phyloP scores from a whole-genome alignment of 2,797 vertebrate species.

The Synanceia verrucosa region DNA sequence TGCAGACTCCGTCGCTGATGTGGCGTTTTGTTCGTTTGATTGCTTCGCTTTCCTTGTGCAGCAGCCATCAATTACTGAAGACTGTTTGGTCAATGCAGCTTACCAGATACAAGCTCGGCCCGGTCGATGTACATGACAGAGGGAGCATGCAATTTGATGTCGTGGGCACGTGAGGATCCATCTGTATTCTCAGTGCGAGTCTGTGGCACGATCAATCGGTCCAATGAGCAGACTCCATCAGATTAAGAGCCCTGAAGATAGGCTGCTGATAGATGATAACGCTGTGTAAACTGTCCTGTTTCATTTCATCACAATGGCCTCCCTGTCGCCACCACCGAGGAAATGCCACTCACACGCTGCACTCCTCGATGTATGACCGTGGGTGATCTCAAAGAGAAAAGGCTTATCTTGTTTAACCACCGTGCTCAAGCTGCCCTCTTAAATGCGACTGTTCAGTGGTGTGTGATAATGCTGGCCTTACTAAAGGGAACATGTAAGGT shows the following conservation, averaged over 20 bases:
- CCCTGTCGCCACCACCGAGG: not conserved
- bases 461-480: not conserved
- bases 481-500: not conserved
- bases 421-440: constrained; percentile 9
- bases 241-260: constrained; percentile 38
- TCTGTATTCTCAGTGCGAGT: not conserved
- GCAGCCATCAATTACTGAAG: constrained; percentile 7
- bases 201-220: constrained; percentile 7
- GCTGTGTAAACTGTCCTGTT: constrained; percentile 27
- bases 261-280: constrained; percentile 48
- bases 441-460: not conserved
- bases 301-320: constrained; percentile 35
- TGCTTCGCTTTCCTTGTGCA: constrained; percentile 15
- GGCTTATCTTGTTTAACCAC: constrained; percentile 49
- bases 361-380: not conserved
- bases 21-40: not conserved
- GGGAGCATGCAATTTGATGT: not conserved
- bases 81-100: constrained; percentile 16
- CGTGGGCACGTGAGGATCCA: not conserved
- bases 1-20: not conserved
- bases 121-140: not conserved
- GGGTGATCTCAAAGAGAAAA: constrained; percentile 22
- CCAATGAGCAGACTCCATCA: constrained; percentile 25
- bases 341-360: constrained; percentile 4
- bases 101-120: not conserved